These are phyloP conservation scores for Desmophyllum pertusum DNA, from an alignment of 92 coral and sea anemone species.

Conservation along the genomic window DNA sequence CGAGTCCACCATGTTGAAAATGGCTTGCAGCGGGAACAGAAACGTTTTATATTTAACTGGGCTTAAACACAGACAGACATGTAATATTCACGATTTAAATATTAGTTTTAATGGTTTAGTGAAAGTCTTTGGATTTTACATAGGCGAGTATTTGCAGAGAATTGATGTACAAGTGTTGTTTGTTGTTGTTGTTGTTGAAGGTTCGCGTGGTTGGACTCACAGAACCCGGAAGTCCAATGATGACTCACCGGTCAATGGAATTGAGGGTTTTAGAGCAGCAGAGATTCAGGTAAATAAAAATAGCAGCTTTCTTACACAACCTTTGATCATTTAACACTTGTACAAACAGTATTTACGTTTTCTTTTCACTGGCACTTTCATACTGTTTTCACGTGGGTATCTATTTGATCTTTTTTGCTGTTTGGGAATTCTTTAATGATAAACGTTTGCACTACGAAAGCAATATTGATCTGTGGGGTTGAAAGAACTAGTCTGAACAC, in stretches of 20 bases:
- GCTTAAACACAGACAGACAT: background rate
- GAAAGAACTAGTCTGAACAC: too few relatives aligned
- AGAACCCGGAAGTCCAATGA: conserved; percentile 55
- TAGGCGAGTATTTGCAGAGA: background rate
- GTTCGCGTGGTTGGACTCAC: conserved; percentile 72
- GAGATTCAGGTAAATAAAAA: conserved; percentile 54
- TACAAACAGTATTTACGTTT: background rate
- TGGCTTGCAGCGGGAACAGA: background rate
- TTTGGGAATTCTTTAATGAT: too few relatives aligned
- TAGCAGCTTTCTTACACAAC: background rate
- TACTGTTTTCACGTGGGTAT: too few relatives aligned
- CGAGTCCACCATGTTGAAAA: background rate
- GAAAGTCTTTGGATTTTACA: background rate
- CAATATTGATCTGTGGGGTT: too few relatives aligned
- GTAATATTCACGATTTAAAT: background rate
- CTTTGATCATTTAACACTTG: background rate
- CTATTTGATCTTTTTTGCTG: too few relatives aligned
- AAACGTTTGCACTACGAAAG: too few relatives aligned
- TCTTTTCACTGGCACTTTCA: too few relatives aligned
- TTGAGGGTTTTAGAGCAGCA: conserved; percentile 81
- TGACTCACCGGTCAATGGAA: conserved; percentile 89
- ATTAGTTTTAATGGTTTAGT: background rate
- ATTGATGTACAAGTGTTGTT: background rate
- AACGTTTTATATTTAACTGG: background rate
- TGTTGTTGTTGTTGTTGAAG: conserved; percentile 22